These are phyloP conservation scores for Dicentrarchus labrax DNA, from an alignment of 2,113 vertebrate genomes.

Conservation along the genomic window DNA sequence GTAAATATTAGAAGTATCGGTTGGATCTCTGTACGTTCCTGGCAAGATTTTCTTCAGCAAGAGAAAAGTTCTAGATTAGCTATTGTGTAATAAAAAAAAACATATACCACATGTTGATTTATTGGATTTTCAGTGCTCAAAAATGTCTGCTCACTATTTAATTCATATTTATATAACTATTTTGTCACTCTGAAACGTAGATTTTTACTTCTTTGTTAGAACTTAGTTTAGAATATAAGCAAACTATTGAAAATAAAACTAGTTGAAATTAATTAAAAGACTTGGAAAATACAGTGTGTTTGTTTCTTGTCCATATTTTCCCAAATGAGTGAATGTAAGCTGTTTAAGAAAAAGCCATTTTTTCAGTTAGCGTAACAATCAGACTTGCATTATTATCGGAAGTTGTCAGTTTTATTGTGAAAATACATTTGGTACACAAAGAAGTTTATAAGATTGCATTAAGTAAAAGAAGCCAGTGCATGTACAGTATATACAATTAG, in stretches of 20 bases:
- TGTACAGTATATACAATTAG: constrained; percentile 74
- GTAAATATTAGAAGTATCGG: constrained; percentile 61
- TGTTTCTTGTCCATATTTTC: constrained; percentile 35
- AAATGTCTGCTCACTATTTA: constrained; percentile 69
- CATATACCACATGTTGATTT: constrained; percentile 61
- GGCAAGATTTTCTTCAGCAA: constrained; percentile 28
- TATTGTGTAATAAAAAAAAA: constrained; percentile 64
- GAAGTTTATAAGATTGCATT: constrained; percentile 68
- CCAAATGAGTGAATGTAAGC: not conserved
- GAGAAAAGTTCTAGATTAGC: constrained; percentile 56
- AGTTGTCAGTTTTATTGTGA: constrained; percentile 81
- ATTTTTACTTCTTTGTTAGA: constrained; percentile 79
- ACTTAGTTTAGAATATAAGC: constrained; percentile 62
- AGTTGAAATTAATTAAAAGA: constrained; percentile 69
- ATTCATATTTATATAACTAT: constrained; percentile 80
- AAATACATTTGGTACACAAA: constrained; percentile 82
- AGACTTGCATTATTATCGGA: constrained; percentile 12
- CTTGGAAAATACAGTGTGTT: constrained; percentile 38
- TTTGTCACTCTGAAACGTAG: constrained; percentile 73
- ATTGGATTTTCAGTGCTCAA: constrained; percentile 62
- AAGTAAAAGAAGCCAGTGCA: constrained; percentile 76
- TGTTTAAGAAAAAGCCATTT: not conserved
- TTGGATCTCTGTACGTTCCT: constrained; percentile 53
- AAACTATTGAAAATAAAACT: constrained; percentile 56
- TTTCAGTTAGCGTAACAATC: not conserved